These are phyloP conservation scores for Phanerotoma sp. DNA, from an alignment of 2,888 invertebrate species.

Conservation along the genomic window DNA sequence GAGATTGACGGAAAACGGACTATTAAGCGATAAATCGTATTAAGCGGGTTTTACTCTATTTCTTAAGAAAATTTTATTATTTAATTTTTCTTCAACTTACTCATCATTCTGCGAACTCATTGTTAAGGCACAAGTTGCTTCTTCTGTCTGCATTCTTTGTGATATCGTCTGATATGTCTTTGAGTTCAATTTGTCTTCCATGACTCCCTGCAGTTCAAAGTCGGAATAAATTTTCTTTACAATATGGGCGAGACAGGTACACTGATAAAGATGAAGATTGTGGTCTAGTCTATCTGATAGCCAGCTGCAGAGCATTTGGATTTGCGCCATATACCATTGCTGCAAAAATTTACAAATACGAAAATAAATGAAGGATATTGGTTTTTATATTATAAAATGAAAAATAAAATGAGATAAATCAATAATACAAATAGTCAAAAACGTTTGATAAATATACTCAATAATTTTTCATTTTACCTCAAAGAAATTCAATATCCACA, in stretches of 20 bases:
- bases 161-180: slow-evolving; percentile 93
- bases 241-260: slow-evolving; percentile 94
- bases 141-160: slow-evolving; percentile 94
- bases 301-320: slow-evolving; percentile 93
- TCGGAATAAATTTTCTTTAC: slow-evolving; percentile 99
- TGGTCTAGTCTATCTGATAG: slow-evolving; percentile 89
- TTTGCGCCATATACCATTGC: slow-evolving; percentile 95
- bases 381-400: too few species aligned
- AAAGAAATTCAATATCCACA: slow-evolving; percentile 80
- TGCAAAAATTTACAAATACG: slow-evolving; percentile 58
- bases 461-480: slow-evolving; percentile 58
- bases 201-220: slow-evolving; percentile 98
- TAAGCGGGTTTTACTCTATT: too few species aligned
- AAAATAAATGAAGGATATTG: too few species aligned
- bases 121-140: slow-evolving; percentile 88
- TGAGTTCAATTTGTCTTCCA: slow-evolving; percentile 95
- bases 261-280: slow-evolving; percentile 94
- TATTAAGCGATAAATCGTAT: too few species aligned
- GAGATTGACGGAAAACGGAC: too few species aligned
- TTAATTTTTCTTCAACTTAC: slow-evolving; percentile 53
- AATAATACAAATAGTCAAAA: not conserved
- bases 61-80: too few species aligned
- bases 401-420: too few species aligned
- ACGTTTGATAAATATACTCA: not conserved
- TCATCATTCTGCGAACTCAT: slow-evolving; percentile 77